phyloP scores from a whole-genome alignment of 2,888 invertebrate genomes.

The Vannuccia rotundouncinata region DNA sequence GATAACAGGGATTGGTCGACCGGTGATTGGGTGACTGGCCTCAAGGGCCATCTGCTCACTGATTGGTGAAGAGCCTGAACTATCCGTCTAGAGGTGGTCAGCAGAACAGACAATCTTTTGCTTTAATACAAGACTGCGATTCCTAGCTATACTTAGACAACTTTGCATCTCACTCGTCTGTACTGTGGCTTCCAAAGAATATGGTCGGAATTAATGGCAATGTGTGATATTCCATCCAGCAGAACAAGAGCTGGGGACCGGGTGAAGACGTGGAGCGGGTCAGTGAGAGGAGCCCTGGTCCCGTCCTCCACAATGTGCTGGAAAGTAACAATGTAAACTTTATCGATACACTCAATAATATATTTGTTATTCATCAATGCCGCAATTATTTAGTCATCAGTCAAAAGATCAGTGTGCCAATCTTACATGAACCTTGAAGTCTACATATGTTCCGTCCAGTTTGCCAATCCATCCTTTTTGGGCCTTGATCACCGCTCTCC shows the following conservation, averaged over 20 bases:
- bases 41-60: conserved; percentile 41
- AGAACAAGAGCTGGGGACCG: conserved; percentile 47
- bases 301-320: conserved; percentile 36
- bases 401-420: background rate
- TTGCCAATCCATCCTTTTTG: conserved; percentile 58
- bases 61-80: conserved; percentile 9
- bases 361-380: too few species aligned
- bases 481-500: conserved; percentile 52
- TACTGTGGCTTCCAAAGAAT: conserved; percentile 38
- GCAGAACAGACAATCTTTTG: too few species aligned
- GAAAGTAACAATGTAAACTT: too few species aligned
- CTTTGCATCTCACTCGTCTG: background rate
- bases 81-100: background rate
- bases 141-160: too few species aligned
- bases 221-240: conserved; percentile 48
- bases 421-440: background rate
- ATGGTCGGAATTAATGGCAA: conserved; percentile 47
- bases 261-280: conserved; percentile 1
- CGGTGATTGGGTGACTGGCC: conserved; percentile 49
- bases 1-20: conserved; percentile 45
- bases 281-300: background rate
- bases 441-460: conserved; percentile 49
- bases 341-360: too few species aligned
- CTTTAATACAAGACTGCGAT: too few species aligned
- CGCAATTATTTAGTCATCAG: too few species aligned